phyloP scores from a whole-genome alignment of 2,797 vertebrate species.

The Cyclopterus lumpus region DNA sequence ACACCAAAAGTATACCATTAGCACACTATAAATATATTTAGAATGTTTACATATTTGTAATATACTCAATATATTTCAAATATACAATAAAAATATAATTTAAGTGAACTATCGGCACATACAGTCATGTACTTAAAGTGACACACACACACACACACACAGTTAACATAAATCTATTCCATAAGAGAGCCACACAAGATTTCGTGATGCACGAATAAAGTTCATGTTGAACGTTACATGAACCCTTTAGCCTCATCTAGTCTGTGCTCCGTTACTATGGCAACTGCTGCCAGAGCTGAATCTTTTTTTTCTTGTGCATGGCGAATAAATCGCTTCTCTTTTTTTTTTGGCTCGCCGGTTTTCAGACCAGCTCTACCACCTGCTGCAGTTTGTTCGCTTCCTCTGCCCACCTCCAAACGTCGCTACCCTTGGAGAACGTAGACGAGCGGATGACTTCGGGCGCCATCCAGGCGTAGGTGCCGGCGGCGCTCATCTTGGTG shows the following conservation, averaged over 20 bases:
- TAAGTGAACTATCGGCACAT: too few relatives aligned
- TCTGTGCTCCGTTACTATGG: slow-evolving; percentile 51
- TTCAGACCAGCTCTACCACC: slow-evolving; percentile 21
- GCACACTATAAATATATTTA: too few relatives aligned
- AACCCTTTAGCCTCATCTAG: slow-evolving; percentile 15
- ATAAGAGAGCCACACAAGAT: background rate
- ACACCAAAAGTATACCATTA: too few relatives aligned
- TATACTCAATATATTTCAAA: too few relatives aligned
- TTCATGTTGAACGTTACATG: background rate
- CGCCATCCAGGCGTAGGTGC: slow-evolving; percentile 98
- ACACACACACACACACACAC: too few relatives aligned
- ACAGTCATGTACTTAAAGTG: too few relatives aligned
- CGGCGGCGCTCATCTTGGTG: slow-evolving; percentile 98
- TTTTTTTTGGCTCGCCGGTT: slow-evolving; percentile 4
- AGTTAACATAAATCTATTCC: background rate
- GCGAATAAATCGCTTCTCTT: slow-evolving; percentile 10
- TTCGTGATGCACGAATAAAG: background rate
- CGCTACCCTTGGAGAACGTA: slow-evolving; percentile 98
- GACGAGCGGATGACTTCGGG: slow-evolving; percentile 98
- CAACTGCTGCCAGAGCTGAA: slow-evolving; percentile 47
- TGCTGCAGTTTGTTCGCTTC: slow-evolving; percentile 9
- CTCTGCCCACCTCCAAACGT: slow-evolving; percentile 94
- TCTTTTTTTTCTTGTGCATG: background rate
- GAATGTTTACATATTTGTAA: too few relatives aligned
- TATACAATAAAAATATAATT: too few relatives aligned